These are phyloP conservation scores for Bos javanicus DNA, from an alignment of 2,113 vertebrate species.

Conservation along the genomic window DNA sequence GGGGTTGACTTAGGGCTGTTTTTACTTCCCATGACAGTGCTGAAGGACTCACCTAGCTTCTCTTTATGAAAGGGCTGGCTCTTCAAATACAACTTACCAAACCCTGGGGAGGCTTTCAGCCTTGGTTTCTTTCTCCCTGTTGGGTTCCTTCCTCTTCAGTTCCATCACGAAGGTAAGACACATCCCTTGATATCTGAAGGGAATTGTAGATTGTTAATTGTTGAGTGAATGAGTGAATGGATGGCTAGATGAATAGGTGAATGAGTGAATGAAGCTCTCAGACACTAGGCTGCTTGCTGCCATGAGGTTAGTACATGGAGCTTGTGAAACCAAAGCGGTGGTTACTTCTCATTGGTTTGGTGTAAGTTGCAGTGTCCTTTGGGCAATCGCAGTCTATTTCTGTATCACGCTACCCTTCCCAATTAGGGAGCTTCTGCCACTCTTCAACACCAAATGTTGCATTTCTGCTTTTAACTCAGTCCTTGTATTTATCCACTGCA, in stretches of 20 bases:
- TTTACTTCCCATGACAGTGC: neutral
- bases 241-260: neutral
- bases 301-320: neutral
- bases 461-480: neutral
- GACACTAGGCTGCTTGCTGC: neutral
- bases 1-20: neutral
- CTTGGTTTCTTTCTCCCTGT: neutral
- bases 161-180: slow-evolving; percentile 18
- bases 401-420: neutral
- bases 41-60: neutral
- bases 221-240: neutral
- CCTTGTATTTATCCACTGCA: neutral
- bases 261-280: neutral
- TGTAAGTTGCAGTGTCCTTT: neutral
- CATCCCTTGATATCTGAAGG: neutral
- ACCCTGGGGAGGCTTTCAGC: neutral
- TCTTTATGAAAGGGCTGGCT: neutral
- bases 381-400: neutral
- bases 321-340: neutral
- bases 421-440: neutral
- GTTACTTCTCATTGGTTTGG: neutral
- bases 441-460: neutral
- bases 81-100: neutral
- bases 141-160: slow-evolving; percentile 1
- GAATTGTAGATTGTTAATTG: neutral